phyloP scores from a whole-genome alignment of 2,888 invertebrate genomes.

The Cerastis rubricosa region DNA sequence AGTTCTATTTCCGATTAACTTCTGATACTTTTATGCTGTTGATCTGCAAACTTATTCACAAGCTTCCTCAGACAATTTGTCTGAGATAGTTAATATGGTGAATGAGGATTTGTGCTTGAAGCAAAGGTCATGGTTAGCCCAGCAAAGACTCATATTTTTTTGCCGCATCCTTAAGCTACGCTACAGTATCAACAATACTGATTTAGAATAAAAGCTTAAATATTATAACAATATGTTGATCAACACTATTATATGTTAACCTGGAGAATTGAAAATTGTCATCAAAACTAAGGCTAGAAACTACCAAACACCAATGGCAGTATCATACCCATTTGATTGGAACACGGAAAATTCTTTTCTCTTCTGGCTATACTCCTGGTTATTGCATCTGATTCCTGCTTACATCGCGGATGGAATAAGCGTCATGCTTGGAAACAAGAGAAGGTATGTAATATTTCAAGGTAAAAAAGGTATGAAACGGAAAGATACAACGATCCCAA shows the following conservation, averaged over 20 bases:
- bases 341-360: background rate
- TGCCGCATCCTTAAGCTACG: too few species aligned
- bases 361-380: slow-evolving; percentile 38
- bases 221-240: background rate
- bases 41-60: too few species aligned
- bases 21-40: too few species aligned
- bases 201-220: background rate
- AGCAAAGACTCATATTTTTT: too few species aligned
- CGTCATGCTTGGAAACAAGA: slow-evolving; percentile 21
- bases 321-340: background rate
- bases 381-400: slow-evolving; percentile 34
- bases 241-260: background rate
- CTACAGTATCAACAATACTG: too few species aligned
- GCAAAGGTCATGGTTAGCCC: too few species aligned
- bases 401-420: slow-evolving; percentile 19
- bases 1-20: too few species aligned
- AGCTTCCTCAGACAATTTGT: too few species aligned
- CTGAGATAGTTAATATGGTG: too few species aligned
- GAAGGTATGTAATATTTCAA: slow-evolving; percentile 19
- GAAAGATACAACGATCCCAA: too few species aligned
- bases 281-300: rapidly evolving
- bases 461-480: too few species aligned
- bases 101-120: too few species aligned
- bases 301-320: background rate
- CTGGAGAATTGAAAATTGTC: background rate